Evolutionary conservation across 2,797 vertebrate genomes (phyloP).

Genomic region (Lycodopsis pacificus): DNA sequence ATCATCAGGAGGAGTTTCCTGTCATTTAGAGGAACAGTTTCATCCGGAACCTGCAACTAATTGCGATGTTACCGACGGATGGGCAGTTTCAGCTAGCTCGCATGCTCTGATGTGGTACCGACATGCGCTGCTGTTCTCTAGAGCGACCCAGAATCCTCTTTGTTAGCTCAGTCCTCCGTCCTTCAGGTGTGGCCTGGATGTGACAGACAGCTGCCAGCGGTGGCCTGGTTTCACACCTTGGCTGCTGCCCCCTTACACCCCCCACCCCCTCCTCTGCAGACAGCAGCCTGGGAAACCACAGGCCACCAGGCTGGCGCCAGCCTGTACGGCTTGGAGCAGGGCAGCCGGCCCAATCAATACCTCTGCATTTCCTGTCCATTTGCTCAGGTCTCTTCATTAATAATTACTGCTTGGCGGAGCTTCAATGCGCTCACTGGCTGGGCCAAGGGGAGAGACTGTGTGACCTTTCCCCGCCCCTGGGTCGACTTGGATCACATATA

Average conservation of each 20-base stretch:
- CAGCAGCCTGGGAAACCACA: constrained; percentile 94
- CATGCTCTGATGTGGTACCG: constrained; percentile 2
- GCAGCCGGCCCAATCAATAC: constrained; percentile 94
- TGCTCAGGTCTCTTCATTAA: constrained; percentile 99
- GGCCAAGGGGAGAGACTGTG: constrained; percentile 81
- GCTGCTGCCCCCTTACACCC: constrained; percentile 68
- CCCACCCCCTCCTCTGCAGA: constrained; percentile 51
- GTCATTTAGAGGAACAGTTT: background rate
- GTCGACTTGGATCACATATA: constrained; percentile 69
- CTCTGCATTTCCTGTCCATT: constrained; percentile 99
- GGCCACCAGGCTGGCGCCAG: constrained; percentile 97
- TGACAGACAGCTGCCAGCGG: constrained; percentile 73
- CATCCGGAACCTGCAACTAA: background rate
- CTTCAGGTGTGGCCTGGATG: constrained; percentile 69
- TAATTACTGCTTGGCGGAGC: constrained; percentile 96
- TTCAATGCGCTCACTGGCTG: constrained; percentile 91
- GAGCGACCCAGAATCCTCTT: constrained; percentile 14
- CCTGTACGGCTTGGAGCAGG: constrained; percentile 77
- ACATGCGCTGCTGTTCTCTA: background rate
- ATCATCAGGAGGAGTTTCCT: background rate
- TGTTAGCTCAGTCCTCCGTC: constrained; percentile 41
- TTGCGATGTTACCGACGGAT: background rate
- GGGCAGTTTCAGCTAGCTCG: background rate
- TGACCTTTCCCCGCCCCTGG: constrained; percentile 89
- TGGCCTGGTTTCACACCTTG: constrained; percentile 83